Evolutionary conservation across 2,113 vertebrate species (phyloP).

Genomic region (Dolichallabes microphthalmus): DNA sequence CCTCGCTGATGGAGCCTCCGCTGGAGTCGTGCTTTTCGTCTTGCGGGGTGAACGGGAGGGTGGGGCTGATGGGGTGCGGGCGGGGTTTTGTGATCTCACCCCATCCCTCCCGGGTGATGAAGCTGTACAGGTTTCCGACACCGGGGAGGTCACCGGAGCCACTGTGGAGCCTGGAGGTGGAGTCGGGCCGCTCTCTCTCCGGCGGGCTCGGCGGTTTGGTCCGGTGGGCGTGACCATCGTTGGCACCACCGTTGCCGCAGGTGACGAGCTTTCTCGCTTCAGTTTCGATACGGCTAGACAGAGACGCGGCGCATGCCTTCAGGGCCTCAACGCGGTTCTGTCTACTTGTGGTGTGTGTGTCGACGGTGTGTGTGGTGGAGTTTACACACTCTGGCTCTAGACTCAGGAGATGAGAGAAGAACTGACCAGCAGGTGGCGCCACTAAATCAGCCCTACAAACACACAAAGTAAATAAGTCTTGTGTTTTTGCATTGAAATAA

Average conservation of each 20-base stretch:
- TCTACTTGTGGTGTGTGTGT: slow-evolving; percentile 59
- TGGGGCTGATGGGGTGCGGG: slow-evolving; percentile 56
- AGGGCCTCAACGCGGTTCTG: slow-evolving; percentile 81
- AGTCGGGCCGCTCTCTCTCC: slow-evolving; percentile 71
- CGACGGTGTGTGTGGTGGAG: slow-evolving; percentile 68
- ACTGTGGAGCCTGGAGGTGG: slow-evolving; percentile 76
- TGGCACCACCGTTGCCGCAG: slow-evolving; percentile 66
- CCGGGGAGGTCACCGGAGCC: slow-evolving; percentile 77
- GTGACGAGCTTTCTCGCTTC: slow-evolving; percentile 88
- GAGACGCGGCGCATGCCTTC: slow-evolving; percentile 90
- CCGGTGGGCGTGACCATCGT: slow-evolving; percentile 67
- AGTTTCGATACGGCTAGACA: slow-evolving; percentile 88
- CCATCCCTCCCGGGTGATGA: slow-evolving; percentile 74
- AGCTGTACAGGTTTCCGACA: slow-evolving; percentile 76
- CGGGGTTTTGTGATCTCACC: slow-evolving; percentile 66
- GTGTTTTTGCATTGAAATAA: neutral
- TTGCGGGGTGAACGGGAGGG: slow-evolving; percentile 43
- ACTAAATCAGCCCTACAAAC: slow-evolving; percentile 51
- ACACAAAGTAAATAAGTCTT: neutral
- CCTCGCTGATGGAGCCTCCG: slow-evolving; percentile 87
- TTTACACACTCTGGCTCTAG: slow-evolving; percentile 69
- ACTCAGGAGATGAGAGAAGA: slow-evolving; percentile 78
- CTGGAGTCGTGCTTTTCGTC: slow-evolving; percentile 74
- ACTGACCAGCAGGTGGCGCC: slow-evolving; percentile 63
- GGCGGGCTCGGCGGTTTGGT: slow-evolving; percentile 75